Percentiles rank a stretch among this genome's conserved stretches.
Conservation (phyloP, 2,113 vertebrate genomes). For the Pteropus alecto region DNA sequence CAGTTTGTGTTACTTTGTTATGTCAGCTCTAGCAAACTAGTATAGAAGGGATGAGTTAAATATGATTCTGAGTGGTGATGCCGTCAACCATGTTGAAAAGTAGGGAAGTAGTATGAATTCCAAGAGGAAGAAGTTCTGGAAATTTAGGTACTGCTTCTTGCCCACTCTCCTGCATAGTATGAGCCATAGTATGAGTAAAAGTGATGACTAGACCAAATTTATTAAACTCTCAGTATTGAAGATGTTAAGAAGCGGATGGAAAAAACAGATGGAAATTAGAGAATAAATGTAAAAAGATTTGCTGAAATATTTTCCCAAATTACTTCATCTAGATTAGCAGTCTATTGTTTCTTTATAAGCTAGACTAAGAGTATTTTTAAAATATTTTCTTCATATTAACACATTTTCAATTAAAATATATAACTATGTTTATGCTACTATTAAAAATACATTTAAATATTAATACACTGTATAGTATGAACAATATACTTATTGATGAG, state of each 20-base stretch:
- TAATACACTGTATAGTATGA: neutral
- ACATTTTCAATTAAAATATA: slow-evolving; percentile 19
- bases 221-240: neutral
- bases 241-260: neutral
- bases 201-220: neutral
- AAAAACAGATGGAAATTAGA: neutral
- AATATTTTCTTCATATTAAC: neutral
- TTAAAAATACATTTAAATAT: slow-evolving; percentile 8
- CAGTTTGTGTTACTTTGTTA: neutral
- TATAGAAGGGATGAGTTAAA: neutral
- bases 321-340: neutral
- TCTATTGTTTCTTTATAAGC: neutral
- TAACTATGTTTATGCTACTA: neutral
- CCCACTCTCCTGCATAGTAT: neutral
- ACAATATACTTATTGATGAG: neutral
- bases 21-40: neutral
- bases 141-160: neutral
- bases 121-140: neutral
- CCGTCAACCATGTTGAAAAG: neutral
- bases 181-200: neutral
- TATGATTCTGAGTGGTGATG: neutral
- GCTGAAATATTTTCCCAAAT: neutral
- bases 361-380: neutral
- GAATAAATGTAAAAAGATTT: neutral
- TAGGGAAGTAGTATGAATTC: neutral